These are phyloP conservation scores for Oscheius sp. DNA, from an alignment of 2,888 invertebrate genomes.

Conservation along the genomic window DNA sequence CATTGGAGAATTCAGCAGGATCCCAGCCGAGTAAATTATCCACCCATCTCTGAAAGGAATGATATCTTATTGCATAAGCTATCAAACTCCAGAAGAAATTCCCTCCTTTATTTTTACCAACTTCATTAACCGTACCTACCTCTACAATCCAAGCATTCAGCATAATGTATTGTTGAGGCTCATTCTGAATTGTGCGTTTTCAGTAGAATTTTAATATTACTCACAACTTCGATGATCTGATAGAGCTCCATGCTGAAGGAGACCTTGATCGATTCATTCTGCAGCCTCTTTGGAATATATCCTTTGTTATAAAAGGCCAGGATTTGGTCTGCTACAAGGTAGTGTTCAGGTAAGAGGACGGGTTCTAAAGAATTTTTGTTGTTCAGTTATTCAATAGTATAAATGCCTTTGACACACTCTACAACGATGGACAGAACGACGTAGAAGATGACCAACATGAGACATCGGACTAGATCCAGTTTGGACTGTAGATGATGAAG, in stretches of 20 bases:
- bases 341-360: conserved; percentile 37
- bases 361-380: too few species aligned
- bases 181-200: conserved; percentile 54
- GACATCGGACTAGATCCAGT: too few species aligned
- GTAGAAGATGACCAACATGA: too few species aligned
- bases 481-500: too few species aligned
- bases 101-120: too few species aligned
- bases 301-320: conserved; percentile 43
- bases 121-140: too few species aligned
- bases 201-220: background rate
- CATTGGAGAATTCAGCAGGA: conserved; percentile 55
- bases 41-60: conserved; percentile 58
- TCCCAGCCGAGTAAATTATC: conserved; percentile 64
- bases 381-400: too few species aligned
- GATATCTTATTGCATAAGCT: too few species aligned
- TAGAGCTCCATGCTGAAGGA: conserved; percentile 68
- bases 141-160: conserved; percentile 69
- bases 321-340: conserved; percentile 45
- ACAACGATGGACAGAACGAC: too few species aligned
- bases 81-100: too few species aligned
- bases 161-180: conserved; percentile 67
- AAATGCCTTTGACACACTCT: too few species aligned
- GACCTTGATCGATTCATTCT: conserved; percentile 58
- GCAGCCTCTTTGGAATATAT: conserved; percentile 35
- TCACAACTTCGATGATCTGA: conserved; percentile 66